phyloP scores from a whole-genome alignment of 2,797 vertebrate species.

The Eremophila alpestris region DNA sequence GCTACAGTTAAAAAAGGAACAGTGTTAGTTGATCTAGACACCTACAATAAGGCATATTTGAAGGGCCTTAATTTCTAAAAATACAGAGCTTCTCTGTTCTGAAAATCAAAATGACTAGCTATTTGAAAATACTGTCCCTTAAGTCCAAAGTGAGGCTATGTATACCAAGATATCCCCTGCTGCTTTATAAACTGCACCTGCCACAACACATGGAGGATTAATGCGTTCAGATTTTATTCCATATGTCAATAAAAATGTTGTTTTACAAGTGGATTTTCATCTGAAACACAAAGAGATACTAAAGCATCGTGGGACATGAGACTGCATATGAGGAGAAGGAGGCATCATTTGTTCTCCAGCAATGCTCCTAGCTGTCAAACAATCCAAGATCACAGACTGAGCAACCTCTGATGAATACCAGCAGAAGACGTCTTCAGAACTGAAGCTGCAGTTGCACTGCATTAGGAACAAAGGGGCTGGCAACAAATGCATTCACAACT shows the following conservation, averaged over 20 bases:
- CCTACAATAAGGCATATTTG: neutral
- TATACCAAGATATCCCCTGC: neutral
- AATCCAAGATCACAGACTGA: neutral
- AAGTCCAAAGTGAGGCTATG: neutral
- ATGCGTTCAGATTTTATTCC: neutral
- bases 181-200: neutral
- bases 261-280: conserved; percentile 6
- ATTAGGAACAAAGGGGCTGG: neutral
- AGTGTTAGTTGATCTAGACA: neutral
- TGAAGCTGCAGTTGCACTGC: neutral
- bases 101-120: neutral
- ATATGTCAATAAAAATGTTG: neutral
- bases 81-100: neutral
- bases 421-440: neutral
- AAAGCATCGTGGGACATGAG: neutral
- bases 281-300: neutral
- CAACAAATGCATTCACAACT: neutral
- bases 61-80: neutral
- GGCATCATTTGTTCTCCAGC: neutral
- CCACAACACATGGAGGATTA: neutral
- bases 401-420: neutral
- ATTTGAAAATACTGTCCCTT: neutral
- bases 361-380: neutral
- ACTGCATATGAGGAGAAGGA: neutral
- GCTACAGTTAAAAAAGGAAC: neutral